Base-by-base conservation (phyloP, 2,113 vertebrate species). In the Aldabrachelys gigantea region DNA sequence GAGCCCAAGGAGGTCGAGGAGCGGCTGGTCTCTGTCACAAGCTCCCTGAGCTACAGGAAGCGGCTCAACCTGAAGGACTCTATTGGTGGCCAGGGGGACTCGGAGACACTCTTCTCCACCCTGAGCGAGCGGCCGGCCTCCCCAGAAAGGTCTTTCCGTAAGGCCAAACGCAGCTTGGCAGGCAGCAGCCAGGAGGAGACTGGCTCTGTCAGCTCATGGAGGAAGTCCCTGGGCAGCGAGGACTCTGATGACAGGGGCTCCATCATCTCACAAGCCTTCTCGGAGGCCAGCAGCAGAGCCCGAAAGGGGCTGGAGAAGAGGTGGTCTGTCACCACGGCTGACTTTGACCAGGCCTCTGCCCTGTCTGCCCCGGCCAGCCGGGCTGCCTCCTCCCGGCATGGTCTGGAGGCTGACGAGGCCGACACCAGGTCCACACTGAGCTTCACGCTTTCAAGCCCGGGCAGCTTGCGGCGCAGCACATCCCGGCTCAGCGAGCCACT, bases 11-110 rank as follows among this genome's bases (percentile, higher is more conserved):
- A 98, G 87, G 89, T 92, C 49, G 99, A 99, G 84, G 97, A 99
- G 75, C 98, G 99, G 88, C 98, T 99, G 0, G 92, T 98, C 91
- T 99, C 99, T 0, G 98, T 98, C 47, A 98, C 99, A 98, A 99
- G 99, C 97, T 99, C 98, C 17, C 99, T 99, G 86, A 99, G 99
- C 98, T 99, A 99, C 97, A 98, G 99, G 96, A 99, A 99, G 96
- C 98, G 98, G 38, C 97, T 98, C 38, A 97, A 98, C 92, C 95
- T 99, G 25, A 99, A 99, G 96, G 98, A 99, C 84, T 99, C 99
- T 81, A 99, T 99, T 49, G 98, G 98, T 19, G 98, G 99, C 80
- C 97, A 97, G 6, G 99, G 98, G 81, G 99, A 99, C 0, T 97
- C 99, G 90, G 99, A 97, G 89, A 99, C 98, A 2, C 99, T 99